Base-by-base conservation (phyloP, 2,888 invertebrate species). In the Platerodrilus igneus region DNA sequence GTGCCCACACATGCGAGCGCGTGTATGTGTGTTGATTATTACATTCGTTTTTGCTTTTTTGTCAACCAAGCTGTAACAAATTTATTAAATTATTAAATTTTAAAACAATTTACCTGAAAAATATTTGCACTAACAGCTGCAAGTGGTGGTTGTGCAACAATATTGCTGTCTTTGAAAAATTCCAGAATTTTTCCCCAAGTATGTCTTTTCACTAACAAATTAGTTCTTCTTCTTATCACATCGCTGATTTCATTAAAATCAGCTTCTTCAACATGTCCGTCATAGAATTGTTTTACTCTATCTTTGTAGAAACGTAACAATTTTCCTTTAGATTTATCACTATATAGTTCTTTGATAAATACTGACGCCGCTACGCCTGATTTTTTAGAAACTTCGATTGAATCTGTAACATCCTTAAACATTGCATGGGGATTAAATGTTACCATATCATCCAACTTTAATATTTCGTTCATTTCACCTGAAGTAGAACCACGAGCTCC, bases 341-440 rank as follows among this genome's bases (percentile, higher is more conserved):
- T 89, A 53, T 86, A 90, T 3, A 91, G 74, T 60, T 90, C 84
- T 34, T 88, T 75, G 1, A 89, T 79, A 60, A 91, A 87, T 0
- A 85, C 86, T 1, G 88, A 84, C 5, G 83, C 80, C 0, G 83
- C 81, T 5, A 89, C 80, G 1, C 86, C 86, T n/a, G 81, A 75
- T 33, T 78, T 76, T 17, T 76, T 70, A 0, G 78, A 74, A 16
- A 79, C 70, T 48, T 83, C 79, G 17, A 88, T 81, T 0, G 87
- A 83, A 56, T 88, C 88, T 0, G 88, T 87, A 11, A 91, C 82
- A 59, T 90, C 90, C 62, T 86, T 86, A 53, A 90, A 79, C 1
- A 88, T 82, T 53, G 89, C 75, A 62, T 92, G 91, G 0, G 91
- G 91, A 66, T 91, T 92, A 57, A 92, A 91, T 0, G 88, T 87